phyloP scores from a whole-genome alignment of 2,888 invertebrate genomes.

The Acleris cristana region DNA sequence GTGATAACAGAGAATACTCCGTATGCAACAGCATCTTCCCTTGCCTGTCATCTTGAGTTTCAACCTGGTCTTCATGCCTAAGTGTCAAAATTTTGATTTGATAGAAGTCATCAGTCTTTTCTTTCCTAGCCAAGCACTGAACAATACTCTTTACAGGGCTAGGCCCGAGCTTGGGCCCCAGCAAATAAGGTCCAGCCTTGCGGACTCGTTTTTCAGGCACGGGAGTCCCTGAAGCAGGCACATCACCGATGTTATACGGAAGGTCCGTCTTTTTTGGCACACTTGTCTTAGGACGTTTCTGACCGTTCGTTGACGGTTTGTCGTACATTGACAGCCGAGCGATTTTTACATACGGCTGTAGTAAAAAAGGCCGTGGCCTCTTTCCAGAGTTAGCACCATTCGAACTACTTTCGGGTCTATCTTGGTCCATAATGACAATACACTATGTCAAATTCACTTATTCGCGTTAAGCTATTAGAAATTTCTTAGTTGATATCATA shows the following conservation, averaged over 20 bases:
- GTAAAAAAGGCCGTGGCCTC: conserved; percentile 75
- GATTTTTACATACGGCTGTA: conserved; percentile 73
- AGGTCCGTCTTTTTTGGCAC: conserved; percentile 59
- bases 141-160: conserved; percentile 91
- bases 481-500: conserved; percentile 13
- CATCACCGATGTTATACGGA: conserved; percentile 64
- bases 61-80: conserved; percentile 80
- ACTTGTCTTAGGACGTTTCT: conserved; percentile 58
- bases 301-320: conserved; percentile 61
- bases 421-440: conserved; percentile 69
- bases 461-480: conserved; percentile 6
- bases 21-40: conserved; percentile 91
- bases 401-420: conserved; percentile 67
- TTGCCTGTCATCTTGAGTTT: conserved; percentile 89
- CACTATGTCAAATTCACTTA: conserved; percentile 40
- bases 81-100: conserved; percentile 87
- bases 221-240: conserved; percentile 78
- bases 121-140: conserved; percentile 88
- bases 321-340: conserved; percentile 67
- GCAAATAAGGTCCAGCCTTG: conserved; percentile 87
- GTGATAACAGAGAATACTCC: conserved; percentile 88
- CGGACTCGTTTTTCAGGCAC: conserved; percentile 82
- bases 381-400: conserved; percentile 63
- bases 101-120: conserved; percentile 87
- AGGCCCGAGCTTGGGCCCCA: conserved; percentile 88